Conservation (phyloP, 2,888 invertebrate species). For the Gymnoscelis rufifasciata region DNA sequence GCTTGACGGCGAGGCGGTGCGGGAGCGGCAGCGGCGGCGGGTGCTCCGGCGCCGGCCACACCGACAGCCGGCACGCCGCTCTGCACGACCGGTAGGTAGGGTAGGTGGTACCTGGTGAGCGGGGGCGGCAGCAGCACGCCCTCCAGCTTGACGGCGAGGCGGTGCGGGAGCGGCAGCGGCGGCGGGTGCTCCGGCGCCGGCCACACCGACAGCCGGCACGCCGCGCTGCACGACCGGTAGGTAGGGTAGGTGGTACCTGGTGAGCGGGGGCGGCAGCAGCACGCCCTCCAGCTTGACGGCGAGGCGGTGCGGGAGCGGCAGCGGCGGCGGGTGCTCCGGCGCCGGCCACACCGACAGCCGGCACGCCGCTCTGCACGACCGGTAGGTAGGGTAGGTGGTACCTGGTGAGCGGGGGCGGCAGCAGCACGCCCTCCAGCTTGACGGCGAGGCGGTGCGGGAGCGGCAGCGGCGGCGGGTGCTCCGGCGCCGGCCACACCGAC, state of each 20-base stretch:
- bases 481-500: constrained; percentile 62
- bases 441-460: constrained; percentile 92
- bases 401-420: constrained; percentile 63
- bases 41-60: constrained; percentile 87
- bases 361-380: no score
- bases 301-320: constrained; percentile 90
- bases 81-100: no score
- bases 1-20: constrained; percentile 92
- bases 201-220: no score
- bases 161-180: constrained; percentile 88
- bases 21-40: constrained; percentile 89
- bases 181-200: constrained; percentile 88
- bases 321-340: constrained; percentile 89
- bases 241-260: no score
- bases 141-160: constrained; percentile 94
- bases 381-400: no score
- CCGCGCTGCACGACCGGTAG: no score
- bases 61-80: no score
- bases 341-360: constrained; percentile 37
- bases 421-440: constrained; percentile 95
- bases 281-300: constrained; percentile 96
- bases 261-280: no score
- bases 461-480: constrained; percentile 91
- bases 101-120: no score
- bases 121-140: no score